Conservation (phyloP, 2,113 vertebrate genomes). For the Mystacornis crossleyi region DNA sequence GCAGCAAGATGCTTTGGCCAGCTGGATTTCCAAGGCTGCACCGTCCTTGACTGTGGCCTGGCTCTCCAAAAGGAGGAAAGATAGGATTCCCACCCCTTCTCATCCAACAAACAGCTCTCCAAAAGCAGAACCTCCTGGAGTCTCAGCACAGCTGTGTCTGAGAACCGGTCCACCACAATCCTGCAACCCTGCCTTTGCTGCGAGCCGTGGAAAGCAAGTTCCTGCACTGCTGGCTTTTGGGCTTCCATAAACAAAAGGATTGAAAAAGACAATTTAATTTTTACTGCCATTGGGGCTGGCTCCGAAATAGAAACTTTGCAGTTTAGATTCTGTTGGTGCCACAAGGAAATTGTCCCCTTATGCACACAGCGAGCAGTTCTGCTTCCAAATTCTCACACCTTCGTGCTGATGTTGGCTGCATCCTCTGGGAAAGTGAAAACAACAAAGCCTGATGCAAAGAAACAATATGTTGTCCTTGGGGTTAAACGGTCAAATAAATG, state of each 20-base stretch:
- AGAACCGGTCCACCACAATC: not conserved
- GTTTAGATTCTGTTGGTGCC: not conserved
- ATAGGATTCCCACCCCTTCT: too few species aligned
- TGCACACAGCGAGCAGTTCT: not conserved
- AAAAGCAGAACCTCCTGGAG: not conserved
- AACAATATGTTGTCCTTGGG: not conserved
- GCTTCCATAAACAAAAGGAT: not conserved
- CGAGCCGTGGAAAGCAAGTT: not conserved
- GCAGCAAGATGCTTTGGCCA: not conserved
- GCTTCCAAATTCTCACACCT: not conserved
- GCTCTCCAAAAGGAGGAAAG: not conserved
- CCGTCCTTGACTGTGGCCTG: accelerated
- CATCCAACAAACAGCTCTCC: too few species aligned
- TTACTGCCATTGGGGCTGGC: not conserved
- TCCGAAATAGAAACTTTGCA: not conserved
- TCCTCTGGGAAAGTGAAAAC: not conserved
- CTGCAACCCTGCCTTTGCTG: not conserved
- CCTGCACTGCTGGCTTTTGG: not conserved
- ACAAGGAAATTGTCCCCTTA: not conserved
- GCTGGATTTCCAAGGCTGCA: not conserved
- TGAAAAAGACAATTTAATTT: not conserved
- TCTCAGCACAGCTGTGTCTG: not conserved
- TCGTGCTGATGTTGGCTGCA: not conserved
- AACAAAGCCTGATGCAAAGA: not conserved
- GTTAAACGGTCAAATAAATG: not conserved